Base-by-base conservation (phyloP, 2,797 vertebrate species). In the Gambelia wislizenii region DNA sequence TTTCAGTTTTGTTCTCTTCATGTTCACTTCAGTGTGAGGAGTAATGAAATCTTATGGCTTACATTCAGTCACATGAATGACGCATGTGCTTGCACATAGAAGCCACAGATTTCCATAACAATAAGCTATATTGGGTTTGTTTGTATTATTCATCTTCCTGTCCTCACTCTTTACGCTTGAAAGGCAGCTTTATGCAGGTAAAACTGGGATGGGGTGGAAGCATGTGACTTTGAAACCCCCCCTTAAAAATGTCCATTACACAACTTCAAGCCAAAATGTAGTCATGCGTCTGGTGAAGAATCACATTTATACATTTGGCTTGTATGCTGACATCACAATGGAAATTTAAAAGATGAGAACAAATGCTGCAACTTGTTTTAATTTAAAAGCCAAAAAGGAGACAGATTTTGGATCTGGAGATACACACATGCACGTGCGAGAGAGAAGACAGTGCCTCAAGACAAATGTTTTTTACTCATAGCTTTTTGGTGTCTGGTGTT, bases 71-170 rank as follows among this genome's bases (percentile, higher is more conserved):
- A 92, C 56, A 92, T 91, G 92, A 93, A 87, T 91, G 56, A 88
- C 84, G 89, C 69, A 87, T 92, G 89, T 94, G 12, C 81, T 87
- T 83, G 52, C 72, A 95, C 92, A 92, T 87, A 89, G 20, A 91
- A 90, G 72, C 82, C 42, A 83, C 30, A 61, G 10, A 89, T 91
- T 87, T 92, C 52, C 59, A 64, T 87, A 80, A 87, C 86, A 42
- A 47, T 6, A 64, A 52, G 16, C 6, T 87, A 30, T 33, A 54
- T 12, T 88, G 86, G 86, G 20, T 39, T 67, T 0, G 0, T 87
- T 94, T 87, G 49, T n/a, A 81, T 81, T 59, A 42, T 52, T 89
- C 75, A 72, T 3, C 4, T 69, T 86, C 89, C 72, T 22, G 1
- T 3, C 87, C 85, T 2, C 49, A 22, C 49, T 54, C 89, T 89